Base-by-base conservation (phyloP, 1,140 invertebrate species). In the Muscidifurax raptorellus region DNA sequence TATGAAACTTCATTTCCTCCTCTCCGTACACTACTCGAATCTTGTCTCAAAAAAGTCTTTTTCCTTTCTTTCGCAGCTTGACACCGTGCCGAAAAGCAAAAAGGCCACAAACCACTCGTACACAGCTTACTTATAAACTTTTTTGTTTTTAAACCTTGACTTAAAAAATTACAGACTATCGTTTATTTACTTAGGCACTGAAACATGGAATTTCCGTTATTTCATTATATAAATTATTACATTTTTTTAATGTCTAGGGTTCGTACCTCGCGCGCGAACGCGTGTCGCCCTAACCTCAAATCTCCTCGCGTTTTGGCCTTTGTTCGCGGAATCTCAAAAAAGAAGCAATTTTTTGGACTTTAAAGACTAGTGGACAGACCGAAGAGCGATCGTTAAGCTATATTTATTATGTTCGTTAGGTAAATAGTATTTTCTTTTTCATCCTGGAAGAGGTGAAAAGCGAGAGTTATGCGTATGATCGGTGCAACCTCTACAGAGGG, bases 121-220 rank as follows among this genome's bases (percentile, higher is more conserved):
- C 71, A 79, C 75, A 81, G 79, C 30, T 80, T 79, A 64, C 10
- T 77, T 81, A 78, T 47, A 22, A 59, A 80, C 28, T 66, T 13
- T 75, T 59, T 59, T 59, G 25, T 77, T 77, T 77, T 76, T 82
- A 32, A 72, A 82, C 59, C 83, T 74, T 83, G 77, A 84, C 78
- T 85, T 87, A 85, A 85, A 86, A 85, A 82, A 84, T 83, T 87
- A 87, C 82, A 87, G 75, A 87, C 85, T 87, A 87, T 86, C 79
- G 44, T 88, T 83, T 78, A 79, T 85, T 88, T 78, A 88, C 86
- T 88, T 89, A 89, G 88, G 88, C 88, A 89, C 88, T 89, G 86
- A 87, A 87, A 89, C 79, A 87, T 87, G 87, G 84, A 85, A 86
- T 86, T 87, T 85, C 74, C 32, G 36, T 83, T 82, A 83, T 82